Evolutionary conservation across 1,140 invertebrate species (phyloP), one percentile per base, ranked within the genome.

Genomic region (Subanguina moxae): DNA sequence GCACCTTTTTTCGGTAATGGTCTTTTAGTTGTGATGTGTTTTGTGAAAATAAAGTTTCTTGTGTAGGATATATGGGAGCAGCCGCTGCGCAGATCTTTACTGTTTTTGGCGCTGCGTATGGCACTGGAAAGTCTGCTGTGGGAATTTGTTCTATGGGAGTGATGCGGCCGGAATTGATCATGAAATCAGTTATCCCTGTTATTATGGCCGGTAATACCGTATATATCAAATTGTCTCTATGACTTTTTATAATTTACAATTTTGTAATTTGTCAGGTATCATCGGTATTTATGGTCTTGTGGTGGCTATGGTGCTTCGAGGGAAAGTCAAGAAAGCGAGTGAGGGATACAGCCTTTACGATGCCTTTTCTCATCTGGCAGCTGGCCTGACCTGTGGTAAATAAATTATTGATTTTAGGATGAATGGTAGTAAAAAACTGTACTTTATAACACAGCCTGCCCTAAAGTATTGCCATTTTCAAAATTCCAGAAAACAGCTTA

Each of bases 71-170:
- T 8, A 71, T 81, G n/a, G 79, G 79, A 42, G 78, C 82, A n/a
- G 82, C 79, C 8, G 75, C 80, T n/a, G 80, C 79, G 1, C 82
- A 82, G 80, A 63, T 80, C 46, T 81, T 81, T 52, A 82, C 79
- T 38, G 94, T 94, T 75, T 87, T 98, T 76, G 95, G 95, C 85
- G 95, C 95, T 72, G 95, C 95, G 57, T 99, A 98, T 89, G 95
- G 95, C 82, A 99, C 95, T 76, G 95, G 95, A 58, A 98, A 98
- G 86, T 96, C 94, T 76, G 95, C 48, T 19, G 48, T 52, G 48
- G 95, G 95, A 86, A 99, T 98, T 84, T 93, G 94, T 76, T 94
- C 94, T 76, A 98, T 98, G 95, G 93, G 95, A 76, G 94, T 99
- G 74, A 97, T 97, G 92, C 87, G 94, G 86, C 95, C 95, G 67